These are phyloP conservation scores for Chrysolina oricalcia DNA, from an alignment of 2,888 invertebrate species.

Conservation along the genomic window DNA sequence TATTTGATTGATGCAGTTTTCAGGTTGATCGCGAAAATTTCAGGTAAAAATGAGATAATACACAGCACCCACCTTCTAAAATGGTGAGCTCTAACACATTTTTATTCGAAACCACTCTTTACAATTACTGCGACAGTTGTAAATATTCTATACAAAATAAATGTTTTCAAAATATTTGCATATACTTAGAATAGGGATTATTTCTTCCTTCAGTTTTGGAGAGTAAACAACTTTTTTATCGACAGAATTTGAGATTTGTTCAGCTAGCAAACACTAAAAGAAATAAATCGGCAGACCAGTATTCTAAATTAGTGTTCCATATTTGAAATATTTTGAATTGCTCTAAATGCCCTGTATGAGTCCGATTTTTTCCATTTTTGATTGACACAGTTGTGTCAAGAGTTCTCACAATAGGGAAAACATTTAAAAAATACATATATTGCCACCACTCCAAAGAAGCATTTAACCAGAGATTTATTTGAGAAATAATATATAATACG, in stretches of 20 bases:
- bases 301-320: not conserved
- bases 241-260: not conserved
- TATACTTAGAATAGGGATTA: not conserved
- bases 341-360: slow-evolving; percentile 20
- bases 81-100: not conserved
- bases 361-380: slow-evolving; percentile 8
- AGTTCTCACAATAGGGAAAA: not conserved
- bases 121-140: slow-evolving; percentile 11
- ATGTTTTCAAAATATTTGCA: slow-evolving; percentile 4
- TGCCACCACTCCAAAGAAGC: too few relatives aligned
- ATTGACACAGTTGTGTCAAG: not conserved
- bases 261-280: not conserved
- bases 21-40: slow-evolving; percentile 5
- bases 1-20: slow-evolving; percentile 4
- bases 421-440: too few relatives aligned
- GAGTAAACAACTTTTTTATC: too few relatives aligned
- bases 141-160: slow-evolving; percentile 29
- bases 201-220: not conserved
- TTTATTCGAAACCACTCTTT: not conserved
- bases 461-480: too few relatives aligned
- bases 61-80: not conserved
- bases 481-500: too few relatives aligned
- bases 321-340: not conserved
- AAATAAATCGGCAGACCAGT: not conserved
- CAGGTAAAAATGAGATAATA: not conserved